Percentiles rank a stretch among this genome's conserved stretches.
These are phyloP conservation scores for Drosophila tsacasi DNA, from an alignment of 1,140 invertebrate species.

Conservation along the genomic window DNA sequence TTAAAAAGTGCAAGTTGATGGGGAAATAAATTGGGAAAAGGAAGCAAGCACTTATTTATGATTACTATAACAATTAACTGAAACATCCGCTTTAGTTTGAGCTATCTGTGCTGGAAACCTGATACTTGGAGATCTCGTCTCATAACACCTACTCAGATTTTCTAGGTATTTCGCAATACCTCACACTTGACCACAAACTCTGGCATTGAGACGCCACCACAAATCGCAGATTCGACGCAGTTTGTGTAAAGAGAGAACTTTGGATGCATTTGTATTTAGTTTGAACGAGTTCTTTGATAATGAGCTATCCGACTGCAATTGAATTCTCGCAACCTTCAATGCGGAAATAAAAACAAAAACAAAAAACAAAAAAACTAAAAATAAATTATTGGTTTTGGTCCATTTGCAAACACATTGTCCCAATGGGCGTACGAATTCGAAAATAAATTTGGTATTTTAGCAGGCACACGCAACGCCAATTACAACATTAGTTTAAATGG, in stretches of 20 bases:
- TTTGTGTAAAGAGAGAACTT: conserved; percentile 27
- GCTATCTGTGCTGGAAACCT: background rate
- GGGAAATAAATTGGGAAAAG: background rate
- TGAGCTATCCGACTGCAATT: conserved; percentile 25
- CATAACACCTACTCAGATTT: conserved; percentile 25
- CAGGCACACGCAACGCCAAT: background rate
- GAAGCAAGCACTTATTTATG: background rate
- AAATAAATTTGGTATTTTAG: conserved; percentile 17
- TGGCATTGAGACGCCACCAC: conserved; percentile 27
- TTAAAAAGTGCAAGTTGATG: conserved; percentile 9
- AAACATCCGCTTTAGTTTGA: background rate
- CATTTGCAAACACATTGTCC: background rate
- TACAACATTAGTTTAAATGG: background rate
- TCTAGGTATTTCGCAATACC: background rate
- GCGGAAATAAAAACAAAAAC: conserved; percentile 10
- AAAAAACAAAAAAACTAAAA: conserved; percentile 25
- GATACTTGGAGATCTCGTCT: conserved; percentile 8
- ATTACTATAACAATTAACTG: background rate
- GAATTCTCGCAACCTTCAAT: conserved; percentile 19
- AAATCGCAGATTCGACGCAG: conserved; percentile 23
- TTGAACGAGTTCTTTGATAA: conserved; percentile 21
- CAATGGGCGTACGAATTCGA: conserved; percentile 11
- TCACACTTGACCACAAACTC: conserved; percentile 20
- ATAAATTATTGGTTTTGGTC: conserved; percentile 22
- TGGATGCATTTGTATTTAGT: conserved; percentile 6